Percentiles rank a stretch among this genome's conserved stretches.
These are phyloP conservation scores for Epiblema foenella DNA, from an alignment of 2,888 invertebrate species.

Conservation along the genomic window DNA sequence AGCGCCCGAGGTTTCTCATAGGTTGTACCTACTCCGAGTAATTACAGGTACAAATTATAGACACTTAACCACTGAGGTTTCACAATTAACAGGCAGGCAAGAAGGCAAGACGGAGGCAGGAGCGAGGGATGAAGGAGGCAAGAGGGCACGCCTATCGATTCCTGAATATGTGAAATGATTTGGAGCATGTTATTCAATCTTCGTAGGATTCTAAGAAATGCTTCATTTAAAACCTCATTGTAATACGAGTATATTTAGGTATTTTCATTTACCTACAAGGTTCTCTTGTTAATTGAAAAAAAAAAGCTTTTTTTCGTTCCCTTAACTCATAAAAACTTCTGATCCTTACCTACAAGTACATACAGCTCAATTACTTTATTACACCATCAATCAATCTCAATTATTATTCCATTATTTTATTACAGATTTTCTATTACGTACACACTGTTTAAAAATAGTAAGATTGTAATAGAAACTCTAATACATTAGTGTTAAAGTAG, in stretches of 20 bases:
- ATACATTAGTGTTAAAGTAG: no score
- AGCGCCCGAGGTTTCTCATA: constrained; percentile 2
- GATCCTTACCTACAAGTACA: no score
- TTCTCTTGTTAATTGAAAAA: background rate
- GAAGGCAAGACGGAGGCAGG: constrained; percentile 13
- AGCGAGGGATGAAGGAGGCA: background rate
- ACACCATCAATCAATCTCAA: no score
- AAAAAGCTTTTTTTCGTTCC: background rate
- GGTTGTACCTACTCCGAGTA: constrained; percentile 49
- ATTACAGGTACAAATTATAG: constrained; percentile 71
- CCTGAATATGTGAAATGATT: constrained; percentile 5
- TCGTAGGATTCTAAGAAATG: background rate
- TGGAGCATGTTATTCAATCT: background rate
- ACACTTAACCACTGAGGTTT: constrained; percentile 62
- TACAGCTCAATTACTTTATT: no score
- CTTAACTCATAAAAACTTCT: no score
- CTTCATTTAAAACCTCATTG: background rate
- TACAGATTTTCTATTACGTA: no score
- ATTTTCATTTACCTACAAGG: background rate
- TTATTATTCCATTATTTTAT: no score
- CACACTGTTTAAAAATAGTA: no score
- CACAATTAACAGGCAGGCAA: constrained; percentile 46
- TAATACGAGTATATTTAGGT: no score
- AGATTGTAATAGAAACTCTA: no score
- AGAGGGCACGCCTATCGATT: background rate